A percentile compares a stretch with the other conserved stretches of the same genome.
Conservation (phyloP, 35 echinoderm and acorn worm genomes). For the Apostichopus parvimensis region DNA sequence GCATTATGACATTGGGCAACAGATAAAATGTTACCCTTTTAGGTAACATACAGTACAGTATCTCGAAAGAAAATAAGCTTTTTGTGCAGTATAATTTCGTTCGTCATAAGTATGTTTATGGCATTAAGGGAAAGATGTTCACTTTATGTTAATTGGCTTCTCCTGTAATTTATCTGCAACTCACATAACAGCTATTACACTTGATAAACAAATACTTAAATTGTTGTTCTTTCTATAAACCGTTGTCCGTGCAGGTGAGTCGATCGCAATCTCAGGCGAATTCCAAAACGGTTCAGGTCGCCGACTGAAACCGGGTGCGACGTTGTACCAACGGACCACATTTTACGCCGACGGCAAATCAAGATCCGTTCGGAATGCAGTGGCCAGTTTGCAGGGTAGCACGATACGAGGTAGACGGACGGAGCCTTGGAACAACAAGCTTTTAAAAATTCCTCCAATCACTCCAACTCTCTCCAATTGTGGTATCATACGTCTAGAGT, state of each 20-base stretch:
- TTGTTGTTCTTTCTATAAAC: too few species aligned
- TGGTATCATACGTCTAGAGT: conserved; percentile 97
- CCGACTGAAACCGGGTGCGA: conserved; percentile 87
- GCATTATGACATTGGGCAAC: too few species aligned
- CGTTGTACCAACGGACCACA: conserved; percentile 92
- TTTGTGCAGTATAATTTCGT: too few species aligned
- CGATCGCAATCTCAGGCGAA: conserved; percentile 93
- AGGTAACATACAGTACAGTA: too few species aligned
- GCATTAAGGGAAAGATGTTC: too few species aligned
- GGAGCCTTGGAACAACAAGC: conserved; percentile 90
- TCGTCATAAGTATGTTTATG: too few species aligned
- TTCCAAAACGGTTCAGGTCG: conserved; percentile 87
- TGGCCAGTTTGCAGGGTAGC: conserved; percentile 82
- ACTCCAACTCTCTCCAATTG: conserved; percentile 92
- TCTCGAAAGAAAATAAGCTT: too few species aligned
- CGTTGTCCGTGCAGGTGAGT: conserved; percentile 69
- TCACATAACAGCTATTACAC: too few species aligned
- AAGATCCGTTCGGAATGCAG: conserved; percentile 89
- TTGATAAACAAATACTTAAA: too few species aligned
- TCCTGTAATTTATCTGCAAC: too few species aligned
- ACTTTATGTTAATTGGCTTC: too few species aligned
- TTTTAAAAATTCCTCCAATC: conserved; percentile 97
- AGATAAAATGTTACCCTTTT: too few species aligned
- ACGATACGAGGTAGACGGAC: conserved; percentile 79
- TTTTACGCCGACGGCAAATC: conserved; percentile 98